Evolutionary conservation across 2,888 invertebrate species (phyloP).

Genomic region (Ichneumoninae sp.): DNA sequence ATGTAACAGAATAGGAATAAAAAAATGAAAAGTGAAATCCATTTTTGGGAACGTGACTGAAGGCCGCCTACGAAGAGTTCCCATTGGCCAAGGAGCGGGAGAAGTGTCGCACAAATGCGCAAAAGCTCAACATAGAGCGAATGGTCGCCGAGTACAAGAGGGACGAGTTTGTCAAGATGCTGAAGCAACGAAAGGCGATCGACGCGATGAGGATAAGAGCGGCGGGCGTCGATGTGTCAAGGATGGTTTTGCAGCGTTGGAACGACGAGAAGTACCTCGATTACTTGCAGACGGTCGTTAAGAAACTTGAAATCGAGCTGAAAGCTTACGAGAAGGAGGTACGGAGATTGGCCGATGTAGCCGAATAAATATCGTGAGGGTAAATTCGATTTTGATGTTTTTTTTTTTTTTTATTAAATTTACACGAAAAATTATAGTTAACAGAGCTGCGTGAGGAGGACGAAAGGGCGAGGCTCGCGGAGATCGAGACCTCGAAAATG

Average conservation of each 20-base stretch:
- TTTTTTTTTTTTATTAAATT: neutral
- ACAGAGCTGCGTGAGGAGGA: constrained; percentile 47
- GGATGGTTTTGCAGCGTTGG: constrained; percentile 39
- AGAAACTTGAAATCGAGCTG: constrained; percentile 39
- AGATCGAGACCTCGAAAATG: constrained; percentile 56
- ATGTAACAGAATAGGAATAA: neutral
- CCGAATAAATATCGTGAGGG: neutral
- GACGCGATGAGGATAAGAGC: constrained; percentile 45
- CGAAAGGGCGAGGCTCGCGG: constrained; percentile 15
- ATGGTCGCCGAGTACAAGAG: constrained; percentile 53
- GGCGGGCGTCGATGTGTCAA: constrained; percentile 38
- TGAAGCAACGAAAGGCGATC: constrained; percentile 38
- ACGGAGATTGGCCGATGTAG: neutral
- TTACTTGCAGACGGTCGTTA: neutral
- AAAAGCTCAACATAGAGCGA: constrained; percentile 26
- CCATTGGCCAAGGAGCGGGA: constrained; percentile 53
- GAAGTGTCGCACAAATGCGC: constrained; percentile 6
- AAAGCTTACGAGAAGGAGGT: constrained; percentile 30
- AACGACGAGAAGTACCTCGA: constrained; percentile 44
- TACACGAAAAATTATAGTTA: constrained; percentile 19
- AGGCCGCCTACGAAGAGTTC: constrained; percentile 51
- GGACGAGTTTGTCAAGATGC: constrained; percentile 26
- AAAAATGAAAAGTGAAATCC: neutral
- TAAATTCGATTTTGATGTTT: neutral
- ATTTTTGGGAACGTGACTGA: neutral